These are phyloP conservation scores for Galeruca laticollis DNA, from an alignment of 2,888 invertebrate species.

Conservation along the genomic window DNA sequence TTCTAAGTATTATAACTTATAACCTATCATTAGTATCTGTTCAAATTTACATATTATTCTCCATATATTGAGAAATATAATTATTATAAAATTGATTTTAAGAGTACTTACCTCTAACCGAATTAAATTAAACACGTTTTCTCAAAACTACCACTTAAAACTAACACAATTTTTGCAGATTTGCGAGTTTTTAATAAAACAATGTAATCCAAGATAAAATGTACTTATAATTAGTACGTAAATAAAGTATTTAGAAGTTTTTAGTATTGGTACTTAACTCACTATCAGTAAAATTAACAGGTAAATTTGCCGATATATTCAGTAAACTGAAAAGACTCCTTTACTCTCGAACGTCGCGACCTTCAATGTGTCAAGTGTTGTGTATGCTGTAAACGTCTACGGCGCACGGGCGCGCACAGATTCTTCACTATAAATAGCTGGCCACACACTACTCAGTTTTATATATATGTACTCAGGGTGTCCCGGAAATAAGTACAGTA, in stretches of 20 bases:
- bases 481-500: too few species aligned
- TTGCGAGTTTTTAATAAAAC: slow-evolving; percentile 3
- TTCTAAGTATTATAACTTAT: too few species aligned
- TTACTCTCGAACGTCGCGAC: slow-evolving; percentile 19
- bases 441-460: slow-evolving; percentile 7
- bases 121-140: slow-evolving; percentile 12
- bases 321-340: neutral
- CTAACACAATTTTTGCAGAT: neutral
- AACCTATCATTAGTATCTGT: neutral
- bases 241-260: slow-evolving; percentile 3
- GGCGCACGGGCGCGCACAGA: slow-evolving; percentile 28
- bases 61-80: neutral
- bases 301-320: neutral
- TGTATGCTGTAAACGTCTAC: slow-evolving; percentile 21
- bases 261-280: neutral
- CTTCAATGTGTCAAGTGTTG: slow-evolving; percentile 35
- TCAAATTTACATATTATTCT: neutral
- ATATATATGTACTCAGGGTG: too few species aligned
- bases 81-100: neutral
- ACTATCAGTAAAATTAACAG: neutral
- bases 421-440: slow-evolving; percentile 15
- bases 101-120: slow-evolving; percentile 14
- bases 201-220: slow-evolving; percentile 20
- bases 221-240: slow-evolving; percentile 19
- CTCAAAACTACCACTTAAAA: slow-evolving; percentile 11